Evolutionary conservation across 2,888 invertebrate species (phyloP), one percentile per base, ranked within the genome.

Genomic region (Leptinotarsa haldemani): DNA sequence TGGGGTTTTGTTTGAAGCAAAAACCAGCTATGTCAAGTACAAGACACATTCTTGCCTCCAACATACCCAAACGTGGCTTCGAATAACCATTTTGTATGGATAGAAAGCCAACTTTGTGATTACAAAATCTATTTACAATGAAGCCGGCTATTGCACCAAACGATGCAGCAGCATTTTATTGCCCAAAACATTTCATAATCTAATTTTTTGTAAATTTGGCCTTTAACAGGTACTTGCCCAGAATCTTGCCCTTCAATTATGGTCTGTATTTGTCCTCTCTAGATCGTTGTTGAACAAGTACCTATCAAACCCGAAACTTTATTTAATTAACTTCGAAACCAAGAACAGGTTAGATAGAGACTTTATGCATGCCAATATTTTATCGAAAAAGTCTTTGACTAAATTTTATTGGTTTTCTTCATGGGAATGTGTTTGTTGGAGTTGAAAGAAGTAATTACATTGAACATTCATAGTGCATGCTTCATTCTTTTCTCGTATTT

Each of bases 391-490:
- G 70, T 75, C 73, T 70, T 73, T 68, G 70, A 70, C 68, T 61
- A 64, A 73, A 70, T 69, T 75, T 75, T 75, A 75, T 75, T 61
- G 70, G 70, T 75, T 73, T 75, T 68, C 65, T 64, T 65, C 47
- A 73, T 70, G 46, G 47, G 53, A 73, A 73, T 61, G 50, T 66
- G 66, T 73, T 69, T 65, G 63, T 50, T 18, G 58, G 40, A 66
- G 52, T 61, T 16, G 18, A 30, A 70, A 20, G 46, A 56, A 65
- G 58, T 48, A 69, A 50, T 69, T 65, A 56, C 56, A 69, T 68
- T 47, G 65, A 70, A 25, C 64, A 46, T 68, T 67, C 16, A 25
- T 56, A 56, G 22, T 22, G 0, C 13, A 22, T 56, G 20, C 12
- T 56, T 25, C 25, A 22, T 56, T 15, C 13, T 18, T 25, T 56